Conservation (phyloP, 1,140 invertebrate genomes). For the Diachasma alloeum region DNA sequence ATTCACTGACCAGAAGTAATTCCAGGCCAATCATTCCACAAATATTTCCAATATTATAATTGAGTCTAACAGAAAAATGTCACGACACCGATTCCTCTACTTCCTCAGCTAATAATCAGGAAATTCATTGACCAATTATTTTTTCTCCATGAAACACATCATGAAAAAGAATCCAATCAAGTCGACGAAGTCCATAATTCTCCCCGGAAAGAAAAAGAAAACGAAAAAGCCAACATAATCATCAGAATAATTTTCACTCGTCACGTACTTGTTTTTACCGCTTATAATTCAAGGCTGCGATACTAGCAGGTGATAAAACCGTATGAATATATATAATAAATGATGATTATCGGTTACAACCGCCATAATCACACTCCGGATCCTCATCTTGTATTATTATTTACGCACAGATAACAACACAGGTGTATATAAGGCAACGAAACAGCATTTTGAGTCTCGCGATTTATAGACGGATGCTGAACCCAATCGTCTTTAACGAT, state of each 20-base stretch:
- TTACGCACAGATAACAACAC: not conserved
- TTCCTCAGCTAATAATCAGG: too few relatives aligned
- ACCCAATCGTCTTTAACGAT: not conserved
- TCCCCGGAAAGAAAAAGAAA: not conserved
- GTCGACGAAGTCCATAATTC: not conserved
- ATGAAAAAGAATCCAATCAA: too few relatives aligned
- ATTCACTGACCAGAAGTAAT: too few relatives aligned
- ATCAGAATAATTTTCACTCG: constrained; percentile 12
- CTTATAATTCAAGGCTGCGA: constrained; percentile 1
- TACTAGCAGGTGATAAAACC: constrained; percentile 1
- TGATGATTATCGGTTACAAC: constrained; percentile 20
- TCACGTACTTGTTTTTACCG: constrained; percentile 14
- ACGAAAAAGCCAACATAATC: not conserved
- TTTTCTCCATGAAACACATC: too few relatives aligned
- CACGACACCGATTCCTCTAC: too few relatives aligned
- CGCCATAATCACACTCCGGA: not conserved
- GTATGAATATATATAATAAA: constrained; percentile 25
- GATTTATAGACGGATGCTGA: constrained; percentile 3
- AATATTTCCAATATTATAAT: too few relatives aligned
- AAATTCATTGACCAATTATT: too few relatives aligned
- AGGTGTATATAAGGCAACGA: not conserved
- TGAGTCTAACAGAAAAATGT: too few relatives aligned
- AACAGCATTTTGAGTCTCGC: not conserved
- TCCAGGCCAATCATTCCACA: too few relatives aligned
- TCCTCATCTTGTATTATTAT: constrained; percentile 1